A percentile compares a stretch with the other conserved stretches of the same genome.
These are phyloP conservation scores for Onchidella celtica DNA, from an alignment of 2,888 invertebrate genomes.

Conservation along the genomic window DNA sequence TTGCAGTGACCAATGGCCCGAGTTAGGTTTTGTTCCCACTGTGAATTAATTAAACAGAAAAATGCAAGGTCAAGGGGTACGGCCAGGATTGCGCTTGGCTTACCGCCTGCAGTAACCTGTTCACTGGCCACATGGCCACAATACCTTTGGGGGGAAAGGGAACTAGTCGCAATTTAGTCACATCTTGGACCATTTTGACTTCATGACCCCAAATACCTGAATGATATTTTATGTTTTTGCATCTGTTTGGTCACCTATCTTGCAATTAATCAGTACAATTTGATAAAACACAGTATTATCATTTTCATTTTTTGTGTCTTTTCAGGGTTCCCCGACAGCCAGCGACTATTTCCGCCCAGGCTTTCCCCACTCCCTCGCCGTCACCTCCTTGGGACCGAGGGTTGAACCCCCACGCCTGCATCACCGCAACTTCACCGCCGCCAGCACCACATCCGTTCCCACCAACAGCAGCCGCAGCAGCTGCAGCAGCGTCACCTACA, in stretches of 20 bases:
- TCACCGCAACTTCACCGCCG: conserved; percentile 17
- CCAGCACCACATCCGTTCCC: neutral
- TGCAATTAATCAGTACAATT: neutral
- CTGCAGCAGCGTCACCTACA: conserved; percentile 10
- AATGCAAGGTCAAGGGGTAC: too few relatives aligned
- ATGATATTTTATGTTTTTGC: neutral
- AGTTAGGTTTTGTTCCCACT: too few relatives aligned
- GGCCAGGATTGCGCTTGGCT: too few relatives aligned
- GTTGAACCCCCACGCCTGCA: conserved; percentile 6
- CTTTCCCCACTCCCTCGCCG: conserved; percentile 44
- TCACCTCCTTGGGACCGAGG: conserved; percentile 50
- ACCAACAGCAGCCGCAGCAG: conserved; percentile 13
- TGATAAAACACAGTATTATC: neutral
- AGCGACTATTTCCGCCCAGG: conserved; percentile 39
- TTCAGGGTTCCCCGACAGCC: conserved; percentile 35
- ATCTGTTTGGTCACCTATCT: neutral
- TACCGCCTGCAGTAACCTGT: too few relatives aligned
- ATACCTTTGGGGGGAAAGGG: too few relatives aligned
- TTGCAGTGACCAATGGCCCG: too few relatives aligned
- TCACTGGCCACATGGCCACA: too few relatives aligned
- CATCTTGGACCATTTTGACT: too few relatives aligned
- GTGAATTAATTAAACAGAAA: too few relatives aligned
- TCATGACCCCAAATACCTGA: too few relatives aligned
- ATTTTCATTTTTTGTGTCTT: neutral
- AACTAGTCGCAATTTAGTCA: too few relatives aligned